Evolutionary conservation across 2,888 invertebrate genomes (phyloP).

Genomic region (Epistrophe eligans): DNA sequence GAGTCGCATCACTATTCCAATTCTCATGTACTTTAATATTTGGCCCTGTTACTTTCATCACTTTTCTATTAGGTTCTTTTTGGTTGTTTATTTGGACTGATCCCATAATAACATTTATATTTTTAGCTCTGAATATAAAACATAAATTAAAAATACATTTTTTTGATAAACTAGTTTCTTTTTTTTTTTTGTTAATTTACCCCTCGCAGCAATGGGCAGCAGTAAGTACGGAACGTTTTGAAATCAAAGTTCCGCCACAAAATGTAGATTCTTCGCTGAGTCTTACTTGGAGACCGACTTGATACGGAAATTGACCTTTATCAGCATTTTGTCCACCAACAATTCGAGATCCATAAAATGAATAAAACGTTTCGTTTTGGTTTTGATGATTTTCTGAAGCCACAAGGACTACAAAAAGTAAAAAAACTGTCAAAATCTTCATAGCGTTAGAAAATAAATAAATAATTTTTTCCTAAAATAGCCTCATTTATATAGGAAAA

Average conservation of each 20-base stretch:
- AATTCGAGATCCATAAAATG: conserved; percentile 77
- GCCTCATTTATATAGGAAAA: conserved; percentile 8
- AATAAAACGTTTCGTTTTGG: too few species aligned
- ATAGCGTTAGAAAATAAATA: not conserved
- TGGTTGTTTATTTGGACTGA: conserved; percentile 76
- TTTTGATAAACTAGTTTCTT: not conserved
- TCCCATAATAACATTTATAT: conserved; percentile 29
- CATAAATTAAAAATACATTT: too few species aligned
- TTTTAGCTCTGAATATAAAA: conserved; percentile 53
- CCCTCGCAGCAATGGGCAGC: conserved; percentile 82
- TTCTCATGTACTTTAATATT: conserved; percentile 81
- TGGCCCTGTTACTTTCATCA: conserved; percentile 65
- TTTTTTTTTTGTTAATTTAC: conserved; percentile 76
- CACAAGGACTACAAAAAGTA: not conserved
- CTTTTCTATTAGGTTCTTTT: conserved; percentile 78
- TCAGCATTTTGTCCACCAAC: conserved; percentile 81
- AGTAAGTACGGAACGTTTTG: conserved; percentile 80
- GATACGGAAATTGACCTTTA: conserved; percentile 81
- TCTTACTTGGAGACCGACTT: conserved; percentile 80
- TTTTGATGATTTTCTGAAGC: not conserved
- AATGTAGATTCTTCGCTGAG: conserved; percentile 78
- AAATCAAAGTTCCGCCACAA: conserved; percentile 82
- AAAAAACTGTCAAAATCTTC: conserved; percentile 5
- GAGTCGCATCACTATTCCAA: conserved; percentile 80
- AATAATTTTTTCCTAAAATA: too few species aligned